Conservation (phyloP, 2,113 vertebrate genomes). For the Gopherus evgoodei region DNA sequence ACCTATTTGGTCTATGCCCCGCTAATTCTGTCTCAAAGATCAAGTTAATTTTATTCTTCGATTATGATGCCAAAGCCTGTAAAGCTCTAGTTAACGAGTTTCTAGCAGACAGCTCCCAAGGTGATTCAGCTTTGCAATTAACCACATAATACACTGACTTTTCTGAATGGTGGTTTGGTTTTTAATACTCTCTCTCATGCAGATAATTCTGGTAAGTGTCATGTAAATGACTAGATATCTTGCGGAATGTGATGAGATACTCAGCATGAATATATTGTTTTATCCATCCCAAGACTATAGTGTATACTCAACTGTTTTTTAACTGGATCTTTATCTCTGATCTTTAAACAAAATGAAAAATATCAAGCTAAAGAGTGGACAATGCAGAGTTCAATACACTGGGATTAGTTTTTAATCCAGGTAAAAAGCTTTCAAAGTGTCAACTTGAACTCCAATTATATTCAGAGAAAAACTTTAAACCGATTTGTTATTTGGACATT, state of each 20-base stretch:
- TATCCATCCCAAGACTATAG: background rate
- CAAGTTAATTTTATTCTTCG: background rate
- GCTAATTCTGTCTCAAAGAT: background rate
- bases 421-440: background rate
- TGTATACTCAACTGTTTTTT: background rate
- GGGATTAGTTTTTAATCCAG: background rate
- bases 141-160: background rate
- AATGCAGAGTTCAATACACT: background rate
- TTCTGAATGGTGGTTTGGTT: background rate
- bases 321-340: background rate
- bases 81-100: slow-evolving; percentile 6
- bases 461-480: background rate
- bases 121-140: background rate
- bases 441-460: background rate
- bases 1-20: background rate
- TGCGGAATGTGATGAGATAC: background rate
- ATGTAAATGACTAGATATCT: background rate
- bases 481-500: background rate
- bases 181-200: background rate
- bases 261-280: background rate
- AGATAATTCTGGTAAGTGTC: background rate
- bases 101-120: background rate
- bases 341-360: background rate
- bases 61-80: background rate
- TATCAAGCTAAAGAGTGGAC: background rate